Evolutionary conservation across 2,113 vertebrate genomes (phyloP).

Genomic region (Dasyprocta punctata): DNA sequence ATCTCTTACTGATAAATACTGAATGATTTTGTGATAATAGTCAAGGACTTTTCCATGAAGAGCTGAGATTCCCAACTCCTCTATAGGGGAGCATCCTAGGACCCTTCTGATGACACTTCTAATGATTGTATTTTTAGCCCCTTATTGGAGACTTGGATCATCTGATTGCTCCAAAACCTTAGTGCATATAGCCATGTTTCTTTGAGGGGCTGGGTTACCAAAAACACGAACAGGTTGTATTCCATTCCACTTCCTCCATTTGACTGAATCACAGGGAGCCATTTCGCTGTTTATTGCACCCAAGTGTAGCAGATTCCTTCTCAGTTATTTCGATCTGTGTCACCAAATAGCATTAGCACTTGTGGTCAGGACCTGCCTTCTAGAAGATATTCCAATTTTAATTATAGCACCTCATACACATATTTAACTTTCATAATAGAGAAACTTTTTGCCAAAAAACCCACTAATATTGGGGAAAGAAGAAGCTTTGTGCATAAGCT

Average conservation of each 20-base stretch:
- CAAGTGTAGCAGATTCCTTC: background rate
- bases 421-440: background rate
- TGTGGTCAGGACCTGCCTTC: background rate
- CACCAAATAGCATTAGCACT: background rate
- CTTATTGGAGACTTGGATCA: background rate
- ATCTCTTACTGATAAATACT: background rate
- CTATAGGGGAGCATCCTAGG: background rate
- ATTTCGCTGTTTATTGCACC: background rate
- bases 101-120: background rate
- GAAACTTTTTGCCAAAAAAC: background rate
- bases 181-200: background rate
- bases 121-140: background rate
- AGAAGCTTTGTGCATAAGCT: background rate
- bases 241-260: background rate
- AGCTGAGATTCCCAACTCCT: background rate
- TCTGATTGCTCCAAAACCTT: background rate
- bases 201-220: fast-evolving
- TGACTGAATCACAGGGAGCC: background rate
- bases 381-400: background rate
- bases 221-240: background rate
- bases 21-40: background rate
- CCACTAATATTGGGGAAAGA: background rate
- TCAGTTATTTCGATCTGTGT: background rate
- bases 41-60: background rate
- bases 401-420: background rate